Conservation (phyloP, 2,113 vertebrate species). For the Brienomyrus brachyistius region DNA sequence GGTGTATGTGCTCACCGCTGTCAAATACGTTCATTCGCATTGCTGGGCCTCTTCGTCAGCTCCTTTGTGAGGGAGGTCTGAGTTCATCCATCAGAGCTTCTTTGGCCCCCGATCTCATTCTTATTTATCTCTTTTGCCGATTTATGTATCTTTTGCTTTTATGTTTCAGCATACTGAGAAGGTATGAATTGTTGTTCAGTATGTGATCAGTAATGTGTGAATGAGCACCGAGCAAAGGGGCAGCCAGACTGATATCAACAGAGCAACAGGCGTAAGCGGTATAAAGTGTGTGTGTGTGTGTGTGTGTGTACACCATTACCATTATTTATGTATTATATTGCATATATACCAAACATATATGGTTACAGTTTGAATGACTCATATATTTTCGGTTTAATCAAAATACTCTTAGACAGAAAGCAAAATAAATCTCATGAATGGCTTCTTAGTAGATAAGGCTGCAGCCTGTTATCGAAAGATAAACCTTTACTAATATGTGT, state of each 20-base stretch:
- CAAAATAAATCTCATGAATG: not conserved
- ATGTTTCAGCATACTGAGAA: slow-evolving; percentile 7
- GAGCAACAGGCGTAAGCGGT: not conserved
- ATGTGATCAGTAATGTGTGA: not conserved
- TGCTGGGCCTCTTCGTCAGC: slow-evolving; percentile 32
- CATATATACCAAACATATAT: not conserved
- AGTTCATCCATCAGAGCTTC: slow-evolving; percentile 39
- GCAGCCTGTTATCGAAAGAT: not conserved
- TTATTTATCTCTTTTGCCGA: slow-evolving; percentile 24
- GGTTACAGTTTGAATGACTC: not conserved
- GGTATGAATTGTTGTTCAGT: not conserved
- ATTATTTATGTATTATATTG: not conserved
- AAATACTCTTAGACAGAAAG: not conserved
- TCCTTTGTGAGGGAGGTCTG: slow-evolving; percentile 20
- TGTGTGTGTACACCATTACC: not conserved
- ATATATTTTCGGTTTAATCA: not conserved
- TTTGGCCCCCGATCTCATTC: not conserved
- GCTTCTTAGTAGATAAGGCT: not conserved
- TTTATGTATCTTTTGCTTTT: slow-evolving; percentile 20
- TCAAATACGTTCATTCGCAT: slow-evolving; percentile 32
- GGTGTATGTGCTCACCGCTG: slow-evolving; percentile 29
- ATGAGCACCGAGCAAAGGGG: not conserved
- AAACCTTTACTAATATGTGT: not conserved
- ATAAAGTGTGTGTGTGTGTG: not conserved
- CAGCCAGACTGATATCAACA: not conserved